phyloP scores from a whole-genome alignment of 2,113 vertebrate species.

The Poicephalus gulielmi region DNA sequence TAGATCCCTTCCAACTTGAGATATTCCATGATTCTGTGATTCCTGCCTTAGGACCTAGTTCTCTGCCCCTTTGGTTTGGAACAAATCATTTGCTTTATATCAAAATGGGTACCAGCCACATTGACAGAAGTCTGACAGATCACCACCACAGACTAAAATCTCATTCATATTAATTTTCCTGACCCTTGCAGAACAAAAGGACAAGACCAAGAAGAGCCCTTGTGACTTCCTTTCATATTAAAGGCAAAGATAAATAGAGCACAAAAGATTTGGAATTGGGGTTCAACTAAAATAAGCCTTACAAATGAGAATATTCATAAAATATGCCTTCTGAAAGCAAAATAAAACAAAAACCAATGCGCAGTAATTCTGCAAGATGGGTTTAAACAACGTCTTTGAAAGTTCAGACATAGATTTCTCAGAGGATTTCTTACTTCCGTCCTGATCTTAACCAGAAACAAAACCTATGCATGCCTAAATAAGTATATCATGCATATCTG shows the following conservation, averaged over 20 bases:
- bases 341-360: not conserved
- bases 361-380: not conserved
- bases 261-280: not conserved
- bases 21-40: not conserved
- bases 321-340: not conserved
- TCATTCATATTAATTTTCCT: not conserved
- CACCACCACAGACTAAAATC: not conserved
- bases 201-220: not conserved
- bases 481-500: not conserved
- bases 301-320: not conserved
- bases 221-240: not conserved
- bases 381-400: not conserved
- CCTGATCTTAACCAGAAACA: not conserved
- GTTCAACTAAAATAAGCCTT: not conserved
- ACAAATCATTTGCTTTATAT: not conserved
- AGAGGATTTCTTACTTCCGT: not conserved
- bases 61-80: not conserved
- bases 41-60: not conserved
- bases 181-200: not conserved
- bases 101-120: not conserved
- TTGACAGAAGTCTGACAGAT: not conserved
- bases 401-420: not conserved
- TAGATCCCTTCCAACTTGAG: not conserved
- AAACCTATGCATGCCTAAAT: not conserved
- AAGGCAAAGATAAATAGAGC: not conserved